Evolutionary conservation across 2,888 invertebrate genomes (phyloP).

Genomic region (Dione vanillae): DNA sequence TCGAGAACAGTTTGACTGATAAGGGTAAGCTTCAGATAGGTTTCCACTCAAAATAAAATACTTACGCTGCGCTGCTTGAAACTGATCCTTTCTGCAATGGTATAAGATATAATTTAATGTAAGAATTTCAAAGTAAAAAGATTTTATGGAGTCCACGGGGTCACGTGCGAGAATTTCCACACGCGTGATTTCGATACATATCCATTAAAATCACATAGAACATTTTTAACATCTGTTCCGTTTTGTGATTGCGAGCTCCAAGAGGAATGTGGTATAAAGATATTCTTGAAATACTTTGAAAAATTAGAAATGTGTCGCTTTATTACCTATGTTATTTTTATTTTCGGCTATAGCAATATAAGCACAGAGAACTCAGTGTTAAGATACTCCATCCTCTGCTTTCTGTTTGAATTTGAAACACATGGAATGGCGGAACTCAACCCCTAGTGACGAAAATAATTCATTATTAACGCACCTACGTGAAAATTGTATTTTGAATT

Average conservation of each 20-base stretch:
- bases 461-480: no score
- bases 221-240: conserved; percentile 51
- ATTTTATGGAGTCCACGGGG: conserved; percentile 37
- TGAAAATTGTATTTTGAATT: no score
- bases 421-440: no score
- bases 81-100: not conserved
- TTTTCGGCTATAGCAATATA: no score
- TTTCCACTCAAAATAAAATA: conserved; percentile 37
- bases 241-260: conserved; percentile 45
- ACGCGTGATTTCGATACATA: conserved; percentile 50
- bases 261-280: conserved; percentile 27
- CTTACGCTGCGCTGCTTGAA: not conserved
- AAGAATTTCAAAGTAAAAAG: conserved; percentile 2
- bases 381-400: no score
- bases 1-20: conserved; percentile 45
- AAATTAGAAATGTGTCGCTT: no score
- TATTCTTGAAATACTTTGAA: not conserved
- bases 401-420: no score
- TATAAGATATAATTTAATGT: conserved; percentile 26
- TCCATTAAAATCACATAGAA: conserved; percentile 47
- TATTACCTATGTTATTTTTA: no score
- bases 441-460: no score
- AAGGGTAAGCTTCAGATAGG: conserved; percentile 42
- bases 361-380: no score
- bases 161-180: conserved; percentile 47